phyloP scores from a whole-genome alignment of 2,888 invertebrate genomes.

The Pristionchus exspectatus region DNA sequence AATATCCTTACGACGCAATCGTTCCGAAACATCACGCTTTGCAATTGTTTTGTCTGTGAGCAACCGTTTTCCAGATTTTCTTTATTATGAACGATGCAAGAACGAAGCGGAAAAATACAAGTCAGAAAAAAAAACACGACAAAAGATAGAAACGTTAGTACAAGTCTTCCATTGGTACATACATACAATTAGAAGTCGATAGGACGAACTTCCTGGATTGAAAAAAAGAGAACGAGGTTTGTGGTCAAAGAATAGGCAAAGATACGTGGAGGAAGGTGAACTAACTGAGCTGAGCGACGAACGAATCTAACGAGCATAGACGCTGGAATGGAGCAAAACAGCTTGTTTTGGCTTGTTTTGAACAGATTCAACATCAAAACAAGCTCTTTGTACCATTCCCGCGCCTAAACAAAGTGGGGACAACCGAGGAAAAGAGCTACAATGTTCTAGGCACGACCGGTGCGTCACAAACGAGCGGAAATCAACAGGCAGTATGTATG shows the following conservation, averaged over 20 bases:
- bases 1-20: neutral
- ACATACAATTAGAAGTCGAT: conserved; percentile 23
- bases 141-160: neutral
- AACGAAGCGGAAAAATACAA: neutral
- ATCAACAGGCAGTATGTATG: conserved; percentile 27
- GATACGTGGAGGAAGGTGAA: conserved; percentile 29
- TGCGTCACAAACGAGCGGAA: neutral
- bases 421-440: neutral
- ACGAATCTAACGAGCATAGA: conserved; percentile 20
- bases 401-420: neutral
- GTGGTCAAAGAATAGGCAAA: conserved; percentile 5
- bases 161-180: conserved; percentile 44
- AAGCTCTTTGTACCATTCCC: neutral
- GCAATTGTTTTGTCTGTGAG: neutral
- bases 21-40: no score
- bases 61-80: neutral
- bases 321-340: neutral
- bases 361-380: neutral
- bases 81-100: conserved; percentile 40
- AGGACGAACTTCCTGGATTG: neutral
- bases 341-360: neutral
- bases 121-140: neutral
- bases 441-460: neutral
- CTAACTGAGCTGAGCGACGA: conserved; percentile 14
- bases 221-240: neutral